phyloP scores from a whole-genome alignment of 2,113 vertebrate species.

The Melanotaenia duboulayi region DNA sequence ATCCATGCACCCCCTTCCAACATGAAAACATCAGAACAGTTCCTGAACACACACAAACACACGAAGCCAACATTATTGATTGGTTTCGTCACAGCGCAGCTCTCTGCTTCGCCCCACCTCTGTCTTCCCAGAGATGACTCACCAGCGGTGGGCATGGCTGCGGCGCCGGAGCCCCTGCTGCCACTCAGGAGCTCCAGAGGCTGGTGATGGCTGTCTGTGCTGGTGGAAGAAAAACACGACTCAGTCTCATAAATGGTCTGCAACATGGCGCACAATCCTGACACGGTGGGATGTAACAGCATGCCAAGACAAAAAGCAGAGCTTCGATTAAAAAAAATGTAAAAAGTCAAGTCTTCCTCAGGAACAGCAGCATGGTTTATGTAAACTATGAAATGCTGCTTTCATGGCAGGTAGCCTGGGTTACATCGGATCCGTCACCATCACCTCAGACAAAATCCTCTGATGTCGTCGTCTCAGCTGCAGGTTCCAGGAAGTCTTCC shows the following conservation, averaged over 20 bases:
- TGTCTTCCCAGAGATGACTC: slow-evolving; percentile 70
- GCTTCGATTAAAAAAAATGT: slow-evolving; percentile 18
- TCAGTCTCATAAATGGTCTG: slow-evolving; percentile 81
- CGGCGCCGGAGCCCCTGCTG: slow-evolving; percentile 66
- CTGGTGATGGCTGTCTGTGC: slow-evolving; percentile 67
- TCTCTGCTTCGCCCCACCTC: not conserved
- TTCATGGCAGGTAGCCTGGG: too few species aligned
- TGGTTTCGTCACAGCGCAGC: slow-evolving; percentile 4
- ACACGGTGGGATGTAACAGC: slow-evolving; percentile 74
- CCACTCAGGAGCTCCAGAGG: slow-evolving; percentile 77
- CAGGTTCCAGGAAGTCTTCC: slow-evolving; percentile 15
- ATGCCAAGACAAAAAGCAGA: slow-evolving; percentile 64
- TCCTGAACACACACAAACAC: not conserved
- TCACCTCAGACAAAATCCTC: slow-evolving; percentile 28
- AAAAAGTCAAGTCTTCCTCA: slow-evolving; percentile 28
- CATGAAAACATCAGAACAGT: not conserved
- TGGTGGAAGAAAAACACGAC: slow-evolving; percentile 72
- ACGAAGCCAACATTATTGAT: slow-evolving; percentile 1
- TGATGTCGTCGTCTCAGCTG: not conserved
- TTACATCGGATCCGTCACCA: not conserved
- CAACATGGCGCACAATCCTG: slow-evolving; percentile 80
- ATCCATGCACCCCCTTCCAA: too few species aligned
- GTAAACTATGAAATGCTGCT: slow-evolving; percentile 2
- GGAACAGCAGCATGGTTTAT: slow-evolving; percentile 27
- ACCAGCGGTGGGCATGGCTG: slow-evolving; percentile 75